phyloP scores from a whole-genome alignment of 2,797 vertebrate species.

The Pempheris klunzingeri region DNA sequence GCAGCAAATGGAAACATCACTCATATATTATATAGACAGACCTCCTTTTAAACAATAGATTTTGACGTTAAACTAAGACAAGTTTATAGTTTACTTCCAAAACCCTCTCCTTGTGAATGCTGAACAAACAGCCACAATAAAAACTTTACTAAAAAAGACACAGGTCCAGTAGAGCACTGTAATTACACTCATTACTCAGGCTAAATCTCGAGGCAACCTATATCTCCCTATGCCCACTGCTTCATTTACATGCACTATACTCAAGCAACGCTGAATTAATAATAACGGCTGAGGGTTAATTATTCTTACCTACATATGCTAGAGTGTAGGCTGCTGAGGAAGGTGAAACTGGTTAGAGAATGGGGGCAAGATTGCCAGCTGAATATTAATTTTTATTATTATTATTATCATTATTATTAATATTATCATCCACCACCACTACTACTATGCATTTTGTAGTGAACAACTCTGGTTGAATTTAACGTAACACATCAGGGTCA shows the following conservation, averaged over 20 bases:
- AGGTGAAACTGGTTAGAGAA: constrained; percentile 54
- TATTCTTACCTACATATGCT: constrained; percentile 63
- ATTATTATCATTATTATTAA: constrained; percentile 5
- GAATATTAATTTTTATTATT: constrained; percentile 53
- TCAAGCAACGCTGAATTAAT: constrained; percentile 70
- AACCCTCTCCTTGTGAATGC: neutral
- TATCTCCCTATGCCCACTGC: constrained; percentile 59
- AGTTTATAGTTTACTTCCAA: constrained; percentile 3
- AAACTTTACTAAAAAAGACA: constrained; percentile 52
- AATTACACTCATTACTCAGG: constrained; percentile 66
- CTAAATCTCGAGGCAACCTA: constrained; percentile 61
- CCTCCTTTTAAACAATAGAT: constrained; percentile 14
- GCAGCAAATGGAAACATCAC: constrained; percentile 5
- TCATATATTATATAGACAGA: neutral
- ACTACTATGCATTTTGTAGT: too few species aligned
- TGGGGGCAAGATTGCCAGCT: constrained; percentile 35
- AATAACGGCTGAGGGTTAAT: constrained; percentile 68
- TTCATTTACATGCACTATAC: constrained; percentile 71
- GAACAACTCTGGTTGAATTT: too few species aligned
- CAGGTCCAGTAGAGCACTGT: constrained; percentile 30
- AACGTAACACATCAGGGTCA: constrained; percentile 67
- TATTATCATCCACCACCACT: too few species aligned
- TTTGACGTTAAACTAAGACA: constrained; percentile 2
- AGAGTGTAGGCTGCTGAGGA: constrained; percentile 36
- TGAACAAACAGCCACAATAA: constrained; percentile 46